Evolutionary conservation across 92 coral and sea anemone species (phyloP), one percentile per base, ranked within the genome.

Genomic region (Siderastrea radians): DNA sequence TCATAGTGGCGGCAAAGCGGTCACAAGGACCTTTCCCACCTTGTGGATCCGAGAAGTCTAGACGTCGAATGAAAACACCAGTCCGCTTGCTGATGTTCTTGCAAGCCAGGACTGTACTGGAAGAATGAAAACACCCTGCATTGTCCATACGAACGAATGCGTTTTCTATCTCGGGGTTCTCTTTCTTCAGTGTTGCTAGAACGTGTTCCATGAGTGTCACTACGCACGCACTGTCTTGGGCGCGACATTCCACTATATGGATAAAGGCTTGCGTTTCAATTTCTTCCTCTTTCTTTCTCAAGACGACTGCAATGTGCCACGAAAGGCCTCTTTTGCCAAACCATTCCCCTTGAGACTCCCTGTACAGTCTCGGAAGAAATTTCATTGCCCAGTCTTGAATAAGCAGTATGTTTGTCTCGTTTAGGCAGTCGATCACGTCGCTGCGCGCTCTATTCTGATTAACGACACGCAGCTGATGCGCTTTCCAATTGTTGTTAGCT

Each of bases 341-440:
- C 38, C 38, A 26, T 26, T 81, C 81, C 2, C 15, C 53, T 52
- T 84, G 72, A 14, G 81, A 54, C 81, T 84, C 88, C 2, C 88
- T 19, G 82, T 84, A 84, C 70, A 13, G 79, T 45, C 63, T 43
- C 2, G 88, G 88, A 3, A 84, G 79, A 49, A 84, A 84, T 49
- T 84, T 84, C 88, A 73, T 84, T 14, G 69, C 82, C 78, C 78
- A 84, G 76, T 84, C 88, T 73, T 84, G 82, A 49, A 63, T 54
- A 17, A 84, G 48, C 44, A 84, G 48, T 68, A 68, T 51, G 46
- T 46, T 53, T 13, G 10, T 52, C 17, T 84, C 88, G 19, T 46
- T 59, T 16, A 81, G 80, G 43, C 38, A 26, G 38, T 26, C 38
- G 38, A 26, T 26, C 38, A 26, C 38, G 38, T 26, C 38, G 38